Percentiles rank a stretch among this genome's conserved stretches.
These are phyloP conservation scores for Camponotus floridanus DNA, from an alignment of 1,140 invertebrate genomes.

Conservation along the genomic window DNA sequence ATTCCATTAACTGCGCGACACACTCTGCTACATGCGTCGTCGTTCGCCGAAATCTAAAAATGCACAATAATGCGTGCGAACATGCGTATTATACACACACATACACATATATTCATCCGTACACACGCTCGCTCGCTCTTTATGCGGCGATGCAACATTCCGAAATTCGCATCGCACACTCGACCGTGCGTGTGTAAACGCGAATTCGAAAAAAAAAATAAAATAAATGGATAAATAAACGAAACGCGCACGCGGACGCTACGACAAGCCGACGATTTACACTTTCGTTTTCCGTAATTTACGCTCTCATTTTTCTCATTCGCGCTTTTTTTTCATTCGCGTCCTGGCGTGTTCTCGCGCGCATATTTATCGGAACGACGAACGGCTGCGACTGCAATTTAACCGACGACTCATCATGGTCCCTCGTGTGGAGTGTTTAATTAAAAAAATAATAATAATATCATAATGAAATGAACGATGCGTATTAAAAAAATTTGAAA, in stretches of 20 bases:
- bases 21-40: conserved; percentile 80
- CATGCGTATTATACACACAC: neutral
- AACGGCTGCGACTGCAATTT: conserved; percentile 73
- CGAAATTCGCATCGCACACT: conserved; percentile 40
- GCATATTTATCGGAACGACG: conserved; percentile 63
- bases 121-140: neutral
- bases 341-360: conserved; percentile 23
- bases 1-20: conserved; percentile 37
- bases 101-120: no score
- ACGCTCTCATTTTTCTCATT: conserved; percentile 55
- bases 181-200: conserved; percentile 44
- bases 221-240: conserved; percentile 44
- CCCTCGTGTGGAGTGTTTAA: conserved; percentile 49
- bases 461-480: conserved; percentile 69
- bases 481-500: conserved; percentile 57
- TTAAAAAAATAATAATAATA: conserved; percentile 60
- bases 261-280: conserved; percentile 45
- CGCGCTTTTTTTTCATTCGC: conserved; percentile 7
- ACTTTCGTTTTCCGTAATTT: conserved; percentile 61
- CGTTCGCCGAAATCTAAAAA: conserved; percentile 58
- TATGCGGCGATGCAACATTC: conserved; percentile 13
- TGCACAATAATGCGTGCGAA: conserved; percentile 34
- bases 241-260: neutral
- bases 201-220: conserved; percentile 60
- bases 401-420: conserved; percentile 52